These are phyloP conservation scores for Theretra japonica DNA, from an alignment of 2,888 invertebrate species.

Conservation along the genomic window DNA sequence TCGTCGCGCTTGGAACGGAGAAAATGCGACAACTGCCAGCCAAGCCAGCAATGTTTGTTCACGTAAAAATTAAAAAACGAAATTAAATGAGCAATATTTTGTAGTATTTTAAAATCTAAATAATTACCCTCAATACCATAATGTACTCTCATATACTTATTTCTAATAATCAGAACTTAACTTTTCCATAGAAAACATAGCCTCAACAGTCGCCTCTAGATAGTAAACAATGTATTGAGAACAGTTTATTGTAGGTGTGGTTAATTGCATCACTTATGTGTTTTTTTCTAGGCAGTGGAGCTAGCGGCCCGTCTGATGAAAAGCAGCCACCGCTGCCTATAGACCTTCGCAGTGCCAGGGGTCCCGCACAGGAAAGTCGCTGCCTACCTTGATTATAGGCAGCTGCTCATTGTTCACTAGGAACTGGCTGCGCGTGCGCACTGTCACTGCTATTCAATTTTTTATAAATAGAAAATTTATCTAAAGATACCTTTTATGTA, in stretches of 20 bases:
- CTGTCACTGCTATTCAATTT: not conserved
- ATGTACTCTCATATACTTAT: too few relatives aligned
- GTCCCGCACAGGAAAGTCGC: too few relatives aligned
- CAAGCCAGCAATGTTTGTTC: not conserved
- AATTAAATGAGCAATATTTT: not conserved
- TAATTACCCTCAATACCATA: too few relatives aligned
- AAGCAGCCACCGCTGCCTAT: too few relatives aligned
- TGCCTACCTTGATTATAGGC: not conserved
- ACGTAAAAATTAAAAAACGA: not conserved
- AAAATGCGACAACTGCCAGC: not conserved
- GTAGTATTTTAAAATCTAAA: too few relatives aligned
- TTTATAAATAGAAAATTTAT: not conserved
- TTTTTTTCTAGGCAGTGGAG: too few relatives aligned
- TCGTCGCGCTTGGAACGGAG: not conserved
- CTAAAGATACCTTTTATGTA: not conserved
- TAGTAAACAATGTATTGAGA: not conserved
- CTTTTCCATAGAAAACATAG: too few relatives aligned
- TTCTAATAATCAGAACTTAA: too few relatives aligned
- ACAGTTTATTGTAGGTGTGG: not conserved
- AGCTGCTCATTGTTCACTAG: slow-evolving; percentile 9
- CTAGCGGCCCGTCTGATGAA: too few relatives aligned
- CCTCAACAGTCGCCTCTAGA: not conserved
- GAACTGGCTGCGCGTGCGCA: slow-evolving; percentile 10
- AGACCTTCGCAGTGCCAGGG: too few relatives aligned
- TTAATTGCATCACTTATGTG: slow-evolving; percentile 15